These are phyloP conservation scores for Drosophila nigromelanica DNA, from an alignment of 1,140 invertebrate genomes.

Conservation along the genomic window DNA sequence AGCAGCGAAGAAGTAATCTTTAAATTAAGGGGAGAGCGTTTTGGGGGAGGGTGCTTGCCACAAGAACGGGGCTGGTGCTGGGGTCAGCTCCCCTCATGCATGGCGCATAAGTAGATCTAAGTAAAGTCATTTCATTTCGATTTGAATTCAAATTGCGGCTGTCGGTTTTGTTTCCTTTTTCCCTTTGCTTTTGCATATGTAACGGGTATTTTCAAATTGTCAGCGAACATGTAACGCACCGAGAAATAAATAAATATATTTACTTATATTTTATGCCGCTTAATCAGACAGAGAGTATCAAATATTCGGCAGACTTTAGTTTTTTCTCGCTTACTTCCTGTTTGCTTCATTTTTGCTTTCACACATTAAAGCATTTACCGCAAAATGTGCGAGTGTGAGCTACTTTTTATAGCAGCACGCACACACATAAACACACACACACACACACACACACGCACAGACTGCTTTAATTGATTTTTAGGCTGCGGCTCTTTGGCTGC, in stretches of 20 bases:
- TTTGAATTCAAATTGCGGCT: conserved; percentile 72
- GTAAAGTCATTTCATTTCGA: conserved; percentile 73
- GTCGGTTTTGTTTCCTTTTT: neutral
- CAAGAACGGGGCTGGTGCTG: neutral
- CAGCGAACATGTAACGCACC: neutral
- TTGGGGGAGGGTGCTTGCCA: conserved; percentile 11
- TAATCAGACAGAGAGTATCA: neutral
- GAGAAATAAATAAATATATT: neutral
- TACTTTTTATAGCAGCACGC: conserved; percentile 25
- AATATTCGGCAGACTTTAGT: neutral
- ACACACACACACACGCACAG: conserved; percentile 1
- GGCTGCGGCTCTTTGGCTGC: conserved; percentile 31
- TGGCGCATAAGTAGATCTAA: conserved; percentile 50
- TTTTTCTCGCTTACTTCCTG: neutral
- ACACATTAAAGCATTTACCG: conserved; percentile 69
- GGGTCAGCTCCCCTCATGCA: conserved; percentile 29
- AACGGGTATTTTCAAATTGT: neutral
- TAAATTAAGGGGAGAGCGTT: conserved; percentile 67
- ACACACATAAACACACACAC: neutral
- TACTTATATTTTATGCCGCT: too few species aligned
- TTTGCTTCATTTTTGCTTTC: conserved; percentile 17
- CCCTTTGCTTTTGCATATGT: neutral
- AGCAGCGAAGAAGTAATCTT: conserved; percentile 65
- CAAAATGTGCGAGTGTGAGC: conserved; percentile 35
- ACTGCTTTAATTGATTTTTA: conserved; percentile 69